These are phyloP conservation scores for Pachycephala philippinensis DNA, from an alignment of 2,113 vertebrate genomes.

Conservation along the genomic window DNA sequence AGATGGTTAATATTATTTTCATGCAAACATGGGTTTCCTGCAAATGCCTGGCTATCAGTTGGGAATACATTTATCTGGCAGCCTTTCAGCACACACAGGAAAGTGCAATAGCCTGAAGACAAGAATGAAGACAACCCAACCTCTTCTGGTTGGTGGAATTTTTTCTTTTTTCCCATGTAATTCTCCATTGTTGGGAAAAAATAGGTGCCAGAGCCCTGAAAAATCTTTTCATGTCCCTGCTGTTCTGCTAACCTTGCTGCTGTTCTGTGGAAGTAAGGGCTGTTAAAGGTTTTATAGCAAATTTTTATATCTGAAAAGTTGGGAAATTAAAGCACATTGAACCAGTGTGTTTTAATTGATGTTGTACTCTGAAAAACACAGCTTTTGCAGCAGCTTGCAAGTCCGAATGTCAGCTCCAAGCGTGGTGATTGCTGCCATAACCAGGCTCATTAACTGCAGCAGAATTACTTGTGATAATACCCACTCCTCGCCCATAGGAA, in stretches of 20 bases:
- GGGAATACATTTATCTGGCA: slow-evolving; percentile 47
- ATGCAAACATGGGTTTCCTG: not conserved
- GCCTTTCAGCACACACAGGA: slow-evolving; percentile 9
- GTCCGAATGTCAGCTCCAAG: not conserved
- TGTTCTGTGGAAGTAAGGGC: not conserved
- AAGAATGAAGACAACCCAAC: slow-evolving; percentile 1
- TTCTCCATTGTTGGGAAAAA: slow-evolving; percentile 8
- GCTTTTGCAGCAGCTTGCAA: not conserved
- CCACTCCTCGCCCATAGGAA: not conserved
- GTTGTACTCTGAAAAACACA: not conserved
- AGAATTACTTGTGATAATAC: slow-evolving; percentile 15
- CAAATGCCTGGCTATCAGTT: slow-evolving; percentile 3
- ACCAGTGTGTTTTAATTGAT: not conserved
- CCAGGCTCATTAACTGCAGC: slow-evolving; percentile 16
- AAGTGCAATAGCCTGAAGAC: slow-evolving; percentile 42
- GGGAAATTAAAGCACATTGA: not conserved
- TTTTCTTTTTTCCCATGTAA: not conserved
- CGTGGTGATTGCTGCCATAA: not conserved
- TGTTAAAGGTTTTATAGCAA: not conserved
- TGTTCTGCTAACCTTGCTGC: not conserved
- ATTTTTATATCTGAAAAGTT: not conserved
- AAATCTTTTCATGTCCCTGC: not conserved
- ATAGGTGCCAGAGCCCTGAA: not conserved
- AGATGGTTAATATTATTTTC: slow-evolving; percentile 18
- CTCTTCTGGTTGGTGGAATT: not conserved